phyloP scores from a whole-genome alignment of 35 echinoderm and acorn worm species.

The Chiridota heheva region DNA sequence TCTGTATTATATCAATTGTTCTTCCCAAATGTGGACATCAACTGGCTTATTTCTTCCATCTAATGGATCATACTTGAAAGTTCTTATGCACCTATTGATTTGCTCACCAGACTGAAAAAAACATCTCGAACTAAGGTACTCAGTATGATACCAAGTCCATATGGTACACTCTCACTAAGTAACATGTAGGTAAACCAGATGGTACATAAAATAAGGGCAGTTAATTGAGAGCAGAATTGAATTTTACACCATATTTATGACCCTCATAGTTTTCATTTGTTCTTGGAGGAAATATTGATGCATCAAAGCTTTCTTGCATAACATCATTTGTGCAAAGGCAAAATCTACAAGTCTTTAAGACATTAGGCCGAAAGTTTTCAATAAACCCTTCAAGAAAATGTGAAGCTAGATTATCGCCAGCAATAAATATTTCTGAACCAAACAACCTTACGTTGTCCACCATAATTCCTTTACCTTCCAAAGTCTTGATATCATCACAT shows the following conservation, averaged over 20 bases:
- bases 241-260: conserved; percentile 38
- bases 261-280: conserved; percentile 31
- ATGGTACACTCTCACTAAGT: conserved; percentile 15
- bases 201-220: conserved; percentile 19
- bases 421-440: conserved; percentile 23
- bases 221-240: conserved; percentile 5
- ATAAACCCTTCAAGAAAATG: conserved; percentile 35
- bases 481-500: conserved; percentile 4
- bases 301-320: conserved; percentile 22
- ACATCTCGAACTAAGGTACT: not conserved
- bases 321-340: conserved; percentile 22
- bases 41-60: conserved; percentile 48
- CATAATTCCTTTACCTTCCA: conserved; percentile 13
- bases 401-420: conserved; percentile 30
- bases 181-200: conserved; percentile 28
- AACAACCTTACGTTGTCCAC: not conserved
- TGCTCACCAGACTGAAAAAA: conserved; percentile 1
- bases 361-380: conserved; percentile 39
- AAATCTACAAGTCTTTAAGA: conserved; percentile 36
- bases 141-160: conserved; percentile 24
- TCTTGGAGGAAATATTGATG: conserved; percentile 20
- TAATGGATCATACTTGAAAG: conserved; percentile 2
- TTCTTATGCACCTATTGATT: not conserved
- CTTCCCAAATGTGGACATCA: conserved; percentile 10
- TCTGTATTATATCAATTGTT: conserved; percentile 17